Evolutionary conservation across 2,797 vertebrate genomes (phyloP), one percentile per base, ranked within the genome.

Genomic region (Pangasius mekongensis): DNA sequence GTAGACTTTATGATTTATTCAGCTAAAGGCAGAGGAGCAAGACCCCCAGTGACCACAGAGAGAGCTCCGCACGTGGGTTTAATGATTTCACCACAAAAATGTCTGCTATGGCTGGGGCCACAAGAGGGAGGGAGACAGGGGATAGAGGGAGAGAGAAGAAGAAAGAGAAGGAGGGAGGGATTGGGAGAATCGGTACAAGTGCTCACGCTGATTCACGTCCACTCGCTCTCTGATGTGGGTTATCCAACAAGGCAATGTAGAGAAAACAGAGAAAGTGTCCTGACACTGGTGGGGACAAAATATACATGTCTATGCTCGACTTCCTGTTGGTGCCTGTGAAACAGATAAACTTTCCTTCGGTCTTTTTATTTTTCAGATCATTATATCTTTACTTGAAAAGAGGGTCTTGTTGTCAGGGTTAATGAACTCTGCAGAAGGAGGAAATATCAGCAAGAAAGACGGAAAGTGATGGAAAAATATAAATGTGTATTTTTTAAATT

Each of bases 31-130:
- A 97, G 97, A 97, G 97, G 98, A 99, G 97, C 98, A 97, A 97
- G 98, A 99, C 98, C 98, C 98, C 98, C 97, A 97, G 98, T 98
- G 98, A 98, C 98, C 98, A 98, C 98, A 98, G 98, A 99, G 97
- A 98, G 97, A 97, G 98, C 97, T 97, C 97, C 97, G 98, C 98
- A 98, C 98, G 98, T 98, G 98, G 98, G 98, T 98, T 99, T 99
- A 98, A 99, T 99, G 98, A 98, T 98, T 98, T 98, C 97, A 98
- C 98, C 98, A 97, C 98, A 99, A 98, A 99, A 99, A 99, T 98
- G 97, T 98, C 97, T 98, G 98, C 98, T 98, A 98, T 99, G 97
- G 97, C 97, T 97, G 97, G 97, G 97, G 96, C 97, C 90, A 86
- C 88, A 49, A 89, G 86, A 91, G 87, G 90, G 91, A 83, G 89